A percentile compares a stretch with the other conserved stretches of the same genome.
Evolutionary conservation across 2,888 invertebrate genomes (phyloP).

Genomic region (Orchestes rusci): DNA sequence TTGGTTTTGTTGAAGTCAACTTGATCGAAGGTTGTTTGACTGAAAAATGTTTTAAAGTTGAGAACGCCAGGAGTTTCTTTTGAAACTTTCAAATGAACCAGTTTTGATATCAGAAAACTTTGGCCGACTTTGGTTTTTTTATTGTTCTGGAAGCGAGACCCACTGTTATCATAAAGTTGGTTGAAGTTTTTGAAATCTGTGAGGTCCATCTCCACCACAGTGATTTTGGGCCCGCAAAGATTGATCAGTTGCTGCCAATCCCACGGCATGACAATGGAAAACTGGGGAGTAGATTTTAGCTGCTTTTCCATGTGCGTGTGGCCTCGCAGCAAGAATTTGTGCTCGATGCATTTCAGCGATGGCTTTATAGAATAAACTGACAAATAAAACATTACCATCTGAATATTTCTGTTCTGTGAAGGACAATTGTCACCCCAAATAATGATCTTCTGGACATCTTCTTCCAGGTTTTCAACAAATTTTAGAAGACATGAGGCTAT

Average conservation of each 20-base stretch:
- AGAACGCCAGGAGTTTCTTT: background rate
- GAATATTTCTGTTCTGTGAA: slow-evolving; percentile 1
- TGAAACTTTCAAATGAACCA: slow-evolving; percentile 3
- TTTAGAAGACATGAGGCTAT: slow-evolving; percentile 27
- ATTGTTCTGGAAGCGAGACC: background rate
- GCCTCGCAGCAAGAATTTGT: slow-evolving; percentile 17
- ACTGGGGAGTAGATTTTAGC: slow-evolving; percentile 1
- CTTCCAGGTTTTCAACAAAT: slow-evolving; percentile 7
- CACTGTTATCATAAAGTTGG: background rate
- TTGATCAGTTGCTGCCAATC: slow-evolving; percentile 3
- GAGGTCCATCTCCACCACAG: background rate
- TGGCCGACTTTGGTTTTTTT: slow-evolving; percentile 1
- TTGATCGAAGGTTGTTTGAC: background rate
- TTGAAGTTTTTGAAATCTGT: slow-evolving; percentile 6
- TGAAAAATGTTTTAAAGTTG: slow-evolving; percentile 1
- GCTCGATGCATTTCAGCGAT: slow-evolving; percentile 2
- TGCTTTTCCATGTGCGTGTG: slow-evolving; percentile 12
- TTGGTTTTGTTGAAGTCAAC: slow-evolving; percentile 4
- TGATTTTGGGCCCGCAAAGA: slow-evolving; percentile 1
- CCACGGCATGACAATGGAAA: slow-evolving; percentile 1
- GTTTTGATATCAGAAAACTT: slow-evolving; percentile 1
- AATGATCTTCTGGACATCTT: background rate
- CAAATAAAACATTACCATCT: slow-evolving; percentile 4
- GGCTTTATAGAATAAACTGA: background rate
- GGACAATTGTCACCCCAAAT: slow-evolving; percentile 3